phyloP scores from a whole-genome alignment of 2,888 invertebrate genomes.

The Azorinus chamasolen region DNA sequence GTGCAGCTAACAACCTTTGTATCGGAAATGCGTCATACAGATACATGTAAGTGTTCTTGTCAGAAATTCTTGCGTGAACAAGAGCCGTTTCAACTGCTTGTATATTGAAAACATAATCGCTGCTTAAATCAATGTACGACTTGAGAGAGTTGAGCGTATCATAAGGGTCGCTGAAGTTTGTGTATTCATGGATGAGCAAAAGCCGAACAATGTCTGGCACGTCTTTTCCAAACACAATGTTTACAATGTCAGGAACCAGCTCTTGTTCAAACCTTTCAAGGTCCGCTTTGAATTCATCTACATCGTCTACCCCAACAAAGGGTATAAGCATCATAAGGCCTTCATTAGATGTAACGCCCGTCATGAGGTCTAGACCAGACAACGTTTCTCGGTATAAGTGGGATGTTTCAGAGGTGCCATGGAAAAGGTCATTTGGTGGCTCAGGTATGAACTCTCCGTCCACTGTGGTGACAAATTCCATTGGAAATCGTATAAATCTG shows the following conservation, averaged over 20 bases:
- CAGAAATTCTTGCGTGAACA: slow-evolving; percentile 7
- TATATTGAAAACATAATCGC: slow-evolving; percentile 32
- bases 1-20: slow-evolving; percentile 61
- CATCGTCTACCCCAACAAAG: slow-evolving; percentile 93
- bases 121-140: slow-evolving; percentile 22
- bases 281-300: slow-evolving; percentile 87
- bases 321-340: slow-evolving; percentile 87
- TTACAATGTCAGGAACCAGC: slow-evolving; percentile 24
- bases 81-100: slow-evolving; percentile 16
- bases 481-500: slow-evolving; percentile 27
- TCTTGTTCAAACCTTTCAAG: slow-evolving; percentile 12
- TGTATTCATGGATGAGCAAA: slow-evolving; percentile 27
- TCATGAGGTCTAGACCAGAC: slow-evolving; percentile 90
- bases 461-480: slow-evolving; percentile 92
- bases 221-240: slow-evolving; percentile 25
- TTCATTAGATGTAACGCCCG: slow-evolving; percentile 98
- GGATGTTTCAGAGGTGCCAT: slow-evolving; percentile 91
- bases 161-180: slow-evolving; percentile 32
- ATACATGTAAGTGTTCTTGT: slow-evolving; percentile 37
- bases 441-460: slow-evolving; percentile 89
- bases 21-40: slow-evolving; percentile 69
- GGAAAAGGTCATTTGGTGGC: slow-evolving; percentile 93
- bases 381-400: slow-evolving; percentile 13
- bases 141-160: slow-evolving; percentile 7
- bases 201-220: slow-evolving; percentile 15